Evolutionary conservation across 2,888 invertebrate species (phyloP), one percentile per base, ranked within the genome.

Genomic region (Tromatobia lineatoria): DNA sequence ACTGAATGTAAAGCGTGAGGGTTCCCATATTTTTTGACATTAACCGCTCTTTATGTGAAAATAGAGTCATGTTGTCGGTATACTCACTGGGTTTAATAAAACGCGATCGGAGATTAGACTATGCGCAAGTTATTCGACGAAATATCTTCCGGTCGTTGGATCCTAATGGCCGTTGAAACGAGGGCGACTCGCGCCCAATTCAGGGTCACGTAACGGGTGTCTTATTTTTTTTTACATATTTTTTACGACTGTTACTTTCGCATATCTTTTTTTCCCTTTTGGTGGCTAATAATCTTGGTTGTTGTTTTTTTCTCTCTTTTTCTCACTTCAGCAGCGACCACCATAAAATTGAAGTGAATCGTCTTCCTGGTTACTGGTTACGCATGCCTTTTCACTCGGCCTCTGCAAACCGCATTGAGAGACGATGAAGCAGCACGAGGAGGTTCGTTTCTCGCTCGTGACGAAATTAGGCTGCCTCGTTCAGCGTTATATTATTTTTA

Each of bases 401-500:
- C 75, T 82, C 83, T 25, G 38, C 50, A 11, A 64, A 3, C 50
- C 45, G 23, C 52, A 52, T 29, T 52, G 7, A 61, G 54, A 67
- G 54, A 59, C 59, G 71, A 54, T 15, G 34, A 70, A 70, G 23
- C 20, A 86, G 87, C 77, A 42, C 59, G 85, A 78, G 81, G 67
- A 75, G 54, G 77, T 66, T 84, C 73, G 42, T 69, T 77, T 54
- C 64, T 79, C 87, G 81, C 86, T 87, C 86, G 88, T 80, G 87
- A 90, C 90, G 88, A 91, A 92, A 92, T 92, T 91, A 90, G 92
- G 87, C 90, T 90, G 89, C 23, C 90, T 89, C 87, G 89, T 87
- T 90, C 89, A 90, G 89, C 87, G 89, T 90, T 88, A 91, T 91
- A 91, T 93, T 93, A 93, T 93, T 93, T 92, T 92, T 91, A 91